Percentiles rank a stretch among this genome's conserved stretches.
Conservation (phyloP, 1,140 invertebrate species). For the Cecropterus lyciades region DNA sequence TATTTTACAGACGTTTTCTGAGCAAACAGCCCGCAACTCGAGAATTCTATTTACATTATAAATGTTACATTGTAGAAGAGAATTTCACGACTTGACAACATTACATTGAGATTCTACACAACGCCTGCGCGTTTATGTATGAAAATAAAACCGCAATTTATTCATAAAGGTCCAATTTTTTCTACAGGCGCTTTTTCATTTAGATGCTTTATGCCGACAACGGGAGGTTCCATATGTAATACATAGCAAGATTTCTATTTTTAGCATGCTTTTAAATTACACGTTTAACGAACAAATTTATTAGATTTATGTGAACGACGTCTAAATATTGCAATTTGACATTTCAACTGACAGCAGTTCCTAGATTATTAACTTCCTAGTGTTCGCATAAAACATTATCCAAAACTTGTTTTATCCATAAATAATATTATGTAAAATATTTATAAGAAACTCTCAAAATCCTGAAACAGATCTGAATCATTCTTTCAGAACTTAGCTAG, state of each 20-base stretch:
- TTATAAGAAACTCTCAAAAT: too few relatives aligned
- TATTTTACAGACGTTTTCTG: slow-evolving; percentile 1
- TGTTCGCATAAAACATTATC: too few relatives aligned
- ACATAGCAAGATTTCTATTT: slow-evolving; percentile 11
- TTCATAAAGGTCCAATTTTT: slow-evolving; percentile 45
- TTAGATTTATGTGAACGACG: too few relatives aligned
- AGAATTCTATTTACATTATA: slow-evolving; percentile 23
- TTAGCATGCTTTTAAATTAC: neutral
- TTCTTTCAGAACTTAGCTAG: neutral
- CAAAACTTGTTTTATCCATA: too few relatives aligned
- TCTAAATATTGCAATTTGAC: too few relatives aligned
- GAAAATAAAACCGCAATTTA: slow-evolving; percentile 47
- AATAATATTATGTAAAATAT: too few relatives aligned
- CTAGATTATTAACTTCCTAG: too few relatives aligned
- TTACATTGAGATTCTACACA: slow-evolving; percentile 32
- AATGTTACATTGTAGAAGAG: slow-evolving; percentile 10
- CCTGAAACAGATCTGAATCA: too few relatives aligned
- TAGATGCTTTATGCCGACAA: slow-evolving; percentile 33
- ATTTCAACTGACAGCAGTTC: too few relatives aligned
- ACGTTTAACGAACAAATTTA: neutral
- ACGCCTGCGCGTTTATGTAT: slow-evolving; percentile 46
- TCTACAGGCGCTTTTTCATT: slow-evolving; percentile 49
- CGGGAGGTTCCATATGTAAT: slow-evolving; percentile 20
- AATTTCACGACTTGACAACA: slow-evolving; percentile 15
- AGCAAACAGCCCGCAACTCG: neutral